These are phyloP conservation scores for Oryzias melastigma DNA, from an alignment of 2,113 vertebrate genomes.

Conservation along the genomic window DNA sequence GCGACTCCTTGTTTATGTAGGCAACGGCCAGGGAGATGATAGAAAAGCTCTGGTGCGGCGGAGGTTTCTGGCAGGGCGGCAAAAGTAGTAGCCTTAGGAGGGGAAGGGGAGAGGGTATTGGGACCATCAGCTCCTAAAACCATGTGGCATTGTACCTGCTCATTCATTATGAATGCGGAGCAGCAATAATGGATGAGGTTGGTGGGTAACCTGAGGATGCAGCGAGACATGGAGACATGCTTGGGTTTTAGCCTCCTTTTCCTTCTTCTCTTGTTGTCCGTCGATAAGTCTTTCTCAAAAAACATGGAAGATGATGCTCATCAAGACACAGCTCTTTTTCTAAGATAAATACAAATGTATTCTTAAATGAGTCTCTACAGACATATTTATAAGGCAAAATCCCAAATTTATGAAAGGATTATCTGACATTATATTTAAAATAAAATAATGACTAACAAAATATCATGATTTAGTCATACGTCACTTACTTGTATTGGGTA, in stretches of 20 bases:
- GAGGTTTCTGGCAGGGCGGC: slow-evolving; percentile 32
- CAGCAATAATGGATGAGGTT: slow-evolving; percentile 79
- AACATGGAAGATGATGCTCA: slow-evolving; percentile 52
- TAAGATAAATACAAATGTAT: slow-evolving; percentile 31
- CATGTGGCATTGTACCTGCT: slow-evolving; percentile 72
- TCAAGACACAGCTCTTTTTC: slow-evolving; percentile 1
- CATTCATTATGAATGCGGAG: slow-evolving; percentile 74
- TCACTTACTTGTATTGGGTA: too few species aligned
- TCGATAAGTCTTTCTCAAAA: slow-evolving; percentile 49
- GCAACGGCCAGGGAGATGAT: slow-evolving; percentile 47
- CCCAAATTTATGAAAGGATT: too few species aligned
- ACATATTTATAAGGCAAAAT: background rate
- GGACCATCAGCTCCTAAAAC: slow-evolving; percentile 48
- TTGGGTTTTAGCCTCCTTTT: slow-evolving; percentile 56
- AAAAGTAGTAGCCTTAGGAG: slow-evolving; percentile 16
- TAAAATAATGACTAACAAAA: too few species aligned
- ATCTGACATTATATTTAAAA: too few species aligned
- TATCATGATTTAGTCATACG: too few species aligned
- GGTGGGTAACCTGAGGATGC: slow-evolving; percentile 79
- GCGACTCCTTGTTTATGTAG: slow-evolving; percentile 49
- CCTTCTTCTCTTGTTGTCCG: slow-evolving; percentile 38
- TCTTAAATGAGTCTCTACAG: slow-evolving; percentile 28
- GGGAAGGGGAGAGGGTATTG: slow-evolving; percentile 34
- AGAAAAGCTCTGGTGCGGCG: slow-evolving; percentile 24
- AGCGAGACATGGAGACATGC: slow-evolving; percentile 67